A percentile compares a stretch with the other conserved stretches of the same genome.
Conservation (phyloP, 2,797 vertebrate genomes). For the Dipus sagitta region DNA sequence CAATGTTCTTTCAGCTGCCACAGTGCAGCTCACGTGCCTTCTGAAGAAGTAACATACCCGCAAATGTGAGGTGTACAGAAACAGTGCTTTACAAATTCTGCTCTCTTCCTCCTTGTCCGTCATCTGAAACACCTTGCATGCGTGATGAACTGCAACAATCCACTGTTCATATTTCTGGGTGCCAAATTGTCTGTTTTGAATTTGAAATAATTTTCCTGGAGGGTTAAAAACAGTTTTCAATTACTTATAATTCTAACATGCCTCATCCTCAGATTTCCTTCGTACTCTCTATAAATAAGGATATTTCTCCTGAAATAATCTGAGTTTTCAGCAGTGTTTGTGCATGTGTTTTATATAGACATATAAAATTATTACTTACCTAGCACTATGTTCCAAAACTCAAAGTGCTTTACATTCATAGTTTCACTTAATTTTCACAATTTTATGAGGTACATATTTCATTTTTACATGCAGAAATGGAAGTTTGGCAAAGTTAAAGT, state of each 20-base stretch:
- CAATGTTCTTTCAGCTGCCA: background rate
- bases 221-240: background rate
- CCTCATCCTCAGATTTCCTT: background rate
- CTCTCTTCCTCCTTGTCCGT: conserved; percentile 87
- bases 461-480: background rate
- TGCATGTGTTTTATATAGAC: no score
- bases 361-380: background rate
- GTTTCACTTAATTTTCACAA: conserved; percentile 13
- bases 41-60: conserved; percentile 80
- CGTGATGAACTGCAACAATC: conserved; percentile 89
- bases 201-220: conserved; percentile 84
- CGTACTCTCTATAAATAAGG: background rate
- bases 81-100: conserved; percentile 88
- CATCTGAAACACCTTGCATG: conserved; percentile 85
- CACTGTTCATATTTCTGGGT: conserved; percentile 91
- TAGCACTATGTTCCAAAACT: background rate
- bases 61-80: conserved; percentile 89
- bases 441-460: background rate
- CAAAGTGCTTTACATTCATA: background rate
- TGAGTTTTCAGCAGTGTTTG: background rate
- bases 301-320: background rate
- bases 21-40: background rate
- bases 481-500: conserved; percentile 30
- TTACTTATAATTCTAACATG: background rate
- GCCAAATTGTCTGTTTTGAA: conserved; percentile 84